Evolutionary conservation across 2,797 vertebrate genomes (phyloP), one percentile per base, ranked within the genome.

Genomic region (Bradypodion ventrale): DNA sequence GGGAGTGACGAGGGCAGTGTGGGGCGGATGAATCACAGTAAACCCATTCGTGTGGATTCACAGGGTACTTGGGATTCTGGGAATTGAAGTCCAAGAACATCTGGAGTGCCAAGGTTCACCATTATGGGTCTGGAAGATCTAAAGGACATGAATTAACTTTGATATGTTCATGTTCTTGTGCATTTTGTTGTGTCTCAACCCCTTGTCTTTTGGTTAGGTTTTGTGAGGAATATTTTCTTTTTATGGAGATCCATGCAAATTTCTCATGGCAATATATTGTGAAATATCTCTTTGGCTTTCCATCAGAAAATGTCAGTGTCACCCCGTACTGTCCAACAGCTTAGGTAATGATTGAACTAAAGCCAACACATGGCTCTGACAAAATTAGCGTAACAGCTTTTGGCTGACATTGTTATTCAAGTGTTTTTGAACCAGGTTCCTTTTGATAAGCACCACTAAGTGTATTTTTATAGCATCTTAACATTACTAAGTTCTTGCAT

Each of bases 241-340:
- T 77, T 42, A 35, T 35, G 66, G 44, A 60, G 40, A 25, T 44
- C 72, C 60, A 75, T 80, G 72, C 40, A 75, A 68, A 80, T 75
- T 85, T 80, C 70, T 75, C 77, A 80, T 42, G 73, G 72, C 72
- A 65, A 68, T 75, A n/a, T n/a, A n/a, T 75, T 85, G 46, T 80
- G 77, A 80, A 85, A 66, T 75, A 75, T 80, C 80, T 86, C 32
- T 74, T 73, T 82, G 68, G n/a, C 75, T 37, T 42, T 60, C n/a
- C n/a, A 78, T 59, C 75, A 86, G 35, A 86, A 66, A 83, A 44
- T 83, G 60, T 83, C 69, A 86, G 46, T 74, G 80, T 83, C 74
- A 86, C 80, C 75, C 76, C 74, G 62, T 37, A n/a, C 46, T 78
- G 56, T 83, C 68, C 85, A 86, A 74, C 56, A 23, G 25, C 37